Conservation (phyloP, 2,113 vertebrate species). For the Phrynocephalus versicolor region DNA sequence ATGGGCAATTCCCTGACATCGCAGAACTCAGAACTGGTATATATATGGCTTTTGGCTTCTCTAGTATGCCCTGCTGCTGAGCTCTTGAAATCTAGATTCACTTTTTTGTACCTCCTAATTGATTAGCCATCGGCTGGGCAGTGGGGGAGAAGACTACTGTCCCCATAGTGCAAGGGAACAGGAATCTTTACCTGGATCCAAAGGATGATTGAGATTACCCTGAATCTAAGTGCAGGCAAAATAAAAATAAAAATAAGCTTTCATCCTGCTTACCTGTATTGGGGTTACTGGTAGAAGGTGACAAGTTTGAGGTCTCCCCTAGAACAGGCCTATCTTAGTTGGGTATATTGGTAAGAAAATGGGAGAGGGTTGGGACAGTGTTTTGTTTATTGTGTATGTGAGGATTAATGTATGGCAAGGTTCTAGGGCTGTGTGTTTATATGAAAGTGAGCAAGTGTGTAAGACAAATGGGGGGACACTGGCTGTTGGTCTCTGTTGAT, state of each 20-base stretch:
- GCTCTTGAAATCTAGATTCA: too few relatives aligned
- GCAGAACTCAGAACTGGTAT: not conserved
- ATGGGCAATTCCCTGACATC: not conserved
- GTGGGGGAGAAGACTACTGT: not conserved
- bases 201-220: too few relatives aligned
- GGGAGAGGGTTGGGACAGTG: not conserved
- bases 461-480: not conserved
- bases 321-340: not conserved
- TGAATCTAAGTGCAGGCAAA: too few relatives aligned
- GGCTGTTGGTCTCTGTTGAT: not conserved
- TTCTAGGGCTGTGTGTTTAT: not conserved
- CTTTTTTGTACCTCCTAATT: too few relatives aligned
- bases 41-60: not conserved
- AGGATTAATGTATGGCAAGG: not conserved
- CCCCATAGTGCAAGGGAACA: not conserved
- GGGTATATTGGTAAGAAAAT: not conserved
- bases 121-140: not conserved
- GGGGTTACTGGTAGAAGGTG: not conserved
- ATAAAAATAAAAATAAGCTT: too few relatives aligned
- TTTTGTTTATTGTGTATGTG: not conserved
- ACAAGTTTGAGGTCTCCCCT: not conserved
- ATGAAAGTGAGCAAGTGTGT: not conserved
- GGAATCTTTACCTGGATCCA: not conserved
- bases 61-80: not conserved
- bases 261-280: not conserved